Conservation (phyloP, 1,140 invertebrate genomes). For the Sinonovacula constricta region DNA sequence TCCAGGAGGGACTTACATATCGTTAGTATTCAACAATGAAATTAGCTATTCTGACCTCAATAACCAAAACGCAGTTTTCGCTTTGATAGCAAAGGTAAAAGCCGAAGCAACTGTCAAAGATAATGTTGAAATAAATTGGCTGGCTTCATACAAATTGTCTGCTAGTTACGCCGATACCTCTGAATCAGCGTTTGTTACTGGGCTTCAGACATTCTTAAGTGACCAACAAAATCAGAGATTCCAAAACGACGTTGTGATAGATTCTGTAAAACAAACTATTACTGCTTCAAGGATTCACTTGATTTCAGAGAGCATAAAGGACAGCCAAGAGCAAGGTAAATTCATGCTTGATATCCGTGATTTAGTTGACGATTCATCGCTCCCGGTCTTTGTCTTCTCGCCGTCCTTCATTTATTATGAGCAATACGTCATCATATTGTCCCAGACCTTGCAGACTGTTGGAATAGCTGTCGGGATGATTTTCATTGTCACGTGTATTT, state of each 20-base stretch:
- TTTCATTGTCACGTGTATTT: constrained; percentile 97
- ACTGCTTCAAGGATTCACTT: constrained; percentile 80
- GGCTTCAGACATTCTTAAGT: constrained; percentile 85
- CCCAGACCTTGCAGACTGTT: constrained; percentile 95
- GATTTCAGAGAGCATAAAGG: constrained; percentile 52
- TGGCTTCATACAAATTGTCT: constrained; percentile 89
- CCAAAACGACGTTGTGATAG: constrained; percentile 91
- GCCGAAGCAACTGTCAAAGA: constrained; percentile 5
- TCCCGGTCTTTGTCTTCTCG: constrained; percentile 63
- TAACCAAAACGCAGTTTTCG: not conserved
- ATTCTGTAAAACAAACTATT: constrained; percentile 87
- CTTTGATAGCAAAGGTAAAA: not conserved
- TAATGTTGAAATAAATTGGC: constrained; percentile 81
- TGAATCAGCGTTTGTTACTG: constrained; percentile 85
- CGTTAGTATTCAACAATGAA: constrained; percentile 23
- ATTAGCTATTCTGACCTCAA: constrained; percentile 18
- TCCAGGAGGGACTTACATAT: not conserved
- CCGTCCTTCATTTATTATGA: constrained; percentile 73
- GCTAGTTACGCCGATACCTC: constrained; percentile 17
- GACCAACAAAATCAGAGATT: constrained; percentile 71
- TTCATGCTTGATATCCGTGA: constrained; percentile 69
- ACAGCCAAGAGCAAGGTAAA: constrained; percentile 60
- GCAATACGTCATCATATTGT: constrained; percentile 94
- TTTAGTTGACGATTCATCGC: constrained; percentile 54
- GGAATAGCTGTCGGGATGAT: constrained; percentile 94